Percentiles rank a stretch among this genome's conserved stretches.
These are phyloP conservation scores for Xyrichtys novacula DNA, from an alignment of 2,797 vertebrate species.

Conservation along the genomic window DNA sequence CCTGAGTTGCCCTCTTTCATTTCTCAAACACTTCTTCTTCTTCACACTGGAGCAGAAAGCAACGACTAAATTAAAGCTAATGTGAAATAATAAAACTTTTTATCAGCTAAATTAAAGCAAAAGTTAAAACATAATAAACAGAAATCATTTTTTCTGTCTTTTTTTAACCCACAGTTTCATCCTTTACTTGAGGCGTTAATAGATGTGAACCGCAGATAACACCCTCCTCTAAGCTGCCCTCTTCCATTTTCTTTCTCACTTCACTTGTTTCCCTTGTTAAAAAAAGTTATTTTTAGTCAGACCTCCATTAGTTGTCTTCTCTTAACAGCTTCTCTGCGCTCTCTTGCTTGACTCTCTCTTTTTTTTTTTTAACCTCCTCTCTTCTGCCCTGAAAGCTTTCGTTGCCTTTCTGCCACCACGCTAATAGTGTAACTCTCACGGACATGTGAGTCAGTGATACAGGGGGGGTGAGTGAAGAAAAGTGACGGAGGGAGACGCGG, in stretches of 20 bases:
- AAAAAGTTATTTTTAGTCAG: slow-evolving; percentile 24
- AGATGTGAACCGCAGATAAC: background rate
- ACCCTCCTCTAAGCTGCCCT: background rate
- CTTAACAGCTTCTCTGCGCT: slow-evolving; percentile 12
- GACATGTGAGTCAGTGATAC: slow-evolving; percentile 47
- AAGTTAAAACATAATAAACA: too few relatives aligned
- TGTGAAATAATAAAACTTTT: too few relatives aligned
- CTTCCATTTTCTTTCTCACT: background rate
- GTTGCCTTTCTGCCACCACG: slow-evolving; percentile 20
- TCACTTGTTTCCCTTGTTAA: background rate
- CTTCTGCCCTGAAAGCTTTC: slow-evolving; percentile 16
- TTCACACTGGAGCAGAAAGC: too few relatives aligned
- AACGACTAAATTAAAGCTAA: too few relatives aligned
- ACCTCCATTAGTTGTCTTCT: slow-evolving; percentile 20
- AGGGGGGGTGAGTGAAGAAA: slow-evolving; percentile 22
- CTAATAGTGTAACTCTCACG: slow-evolving; percentile 9
- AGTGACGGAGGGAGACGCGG: slow-evolving; percentile 23
- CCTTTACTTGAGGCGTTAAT: background rate
- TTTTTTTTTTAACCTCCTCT: background rate
- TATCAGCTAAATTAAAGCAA: too few relatives aligned
- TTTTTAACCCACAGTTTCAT: too few relatives aligned
- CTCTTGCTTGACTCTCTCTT: background rate
- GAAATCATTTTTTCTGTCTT: too few relatives aligned
- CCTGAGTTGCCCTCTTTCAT: too few relatives aligned
- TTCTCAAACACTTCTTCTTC: too few relatives aligned